These are phyloP conservation scores for Sacculina carcini DNA, from an alignment of 2,888 invertebrate species.

Conservation along the genomic window DNA sequence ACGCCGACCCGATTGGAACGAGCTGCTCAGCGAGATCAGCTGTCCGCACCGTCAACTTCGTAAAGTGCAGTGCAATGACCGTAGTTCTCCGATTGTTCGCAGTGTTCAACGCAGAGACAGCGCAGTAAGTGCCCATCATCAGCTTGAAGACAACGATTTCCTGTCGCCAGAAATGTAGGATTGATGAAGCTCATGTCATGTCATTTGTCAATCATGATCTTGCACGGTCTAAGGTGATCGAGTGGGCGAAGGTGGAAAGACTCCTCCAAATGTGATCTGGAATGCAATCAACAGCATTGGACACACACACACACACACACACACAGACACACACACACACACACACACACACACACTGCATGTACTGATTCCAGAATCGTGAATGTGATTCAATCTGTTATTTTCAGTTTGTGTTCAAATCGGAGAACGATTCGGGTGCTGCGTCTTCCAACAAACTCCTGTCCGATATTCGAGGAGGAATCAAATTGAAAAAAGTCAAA, in stretches of 20 bases:
- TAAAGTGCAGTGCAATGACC: background rate
- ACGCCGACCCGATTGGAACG: slow-evolving; percentile 60
- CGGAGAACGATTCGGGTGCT: slow-evolving; percentile 40
- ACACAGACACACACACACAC: too few relatives aligned
- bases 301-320: too few relatives aligned
- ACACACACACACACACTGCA: too few relatives aligned
- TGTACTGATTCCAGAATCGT: too few relatives aligned
- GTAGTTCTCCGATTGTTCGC: background rate
- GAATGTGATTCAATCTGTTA: background rate
- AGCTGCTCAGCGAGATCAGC: slow-evolving; percentile 64
- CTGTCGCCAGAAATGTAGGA: too few relatives aligned
- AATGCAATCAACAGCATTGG: background rate
- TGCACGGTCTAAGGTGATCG: too few relatives aligned
- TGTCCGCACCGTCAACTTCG: background rate
- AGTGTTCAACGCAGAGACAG: background rate
- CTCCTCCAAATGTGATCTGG: too few relatives aligned
- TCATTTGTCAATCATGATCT: too few relatives aligned
- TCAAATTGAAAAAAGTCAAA: slow-evolving; percentile 42
- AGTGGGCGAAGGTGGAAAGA: too few relatives aligned
- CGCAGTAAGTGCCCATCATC: background rate
- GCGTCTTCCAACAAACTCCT: slow-evolving; percentile 37
- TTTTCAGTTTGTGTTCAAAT: slow-evolving; percentile 55
- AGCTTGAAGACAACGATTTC: too few relatives aligned
- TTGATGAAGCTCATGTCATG: too few relatives aligned
- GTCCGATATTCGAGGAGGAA: slow-evolving; percentile 50